Base-by-base conservation (phyloP, 2,113 vertebrate genomes). In the Embiotoca jacksoni region DNA sequence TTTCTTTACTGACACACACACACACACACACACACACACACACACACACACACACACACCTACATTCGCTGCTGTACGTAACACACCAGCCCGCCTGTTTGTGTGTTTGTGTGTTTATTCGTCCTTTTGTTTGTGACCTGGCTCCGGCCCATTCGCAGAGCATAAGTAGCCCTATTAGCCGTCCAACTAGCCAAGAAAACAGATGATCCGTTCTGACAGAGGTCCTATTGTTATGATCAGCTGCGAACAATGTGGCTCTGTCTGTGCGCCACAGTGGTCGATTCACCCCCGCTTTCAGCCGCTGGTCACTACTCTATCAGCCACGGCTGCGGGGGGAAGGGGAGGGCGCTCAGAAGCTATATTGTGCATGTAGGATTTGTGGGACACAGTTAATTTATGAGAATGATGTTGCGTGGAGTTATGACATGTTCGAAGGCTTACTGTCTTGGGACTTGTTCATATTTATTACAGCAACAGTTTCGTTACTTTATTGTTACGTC, bases 121-220 rank as follows among this genome's bases (percentile, higher is more conserved):
- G 72, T 77, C 69, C 13, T 46, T 71, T 85, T 81, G 80, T 84
- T 87, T 79, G 78, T 59, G 86, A 75, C 81, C 83, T 53, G 69
- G 81, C 90, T 87, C 64, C 83, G 52, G 84, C 78, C 84, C 82
- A 89, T 88, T 81, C 83, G 67, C 75, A 52, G 56, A 37, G 75
- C 89, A 88, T 92, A 90, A 92, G 85, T 84, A 88, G 90, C 88
- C 82, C 84, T 90, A 91, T 93, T 92, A 92, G 78, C 41, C 9
- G 76, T 76, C 88, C 89, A 89, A 86, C 89, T 91, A 77, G 89
- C 91, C 92, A 93, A 86, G 86, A 92, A 90, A 93, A 92, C 88
- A 90, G 89, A 93, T 92, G 90, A 92, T 90, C 90, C 88, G 63
- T 52, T 72, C 76, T 69, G 88, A 92, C 91, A 93, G 88, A 92